Evolutionary conservation across 2,113 vertebrate genomes (phyloP).

Genomic region (Hylia prasina): DNA sequence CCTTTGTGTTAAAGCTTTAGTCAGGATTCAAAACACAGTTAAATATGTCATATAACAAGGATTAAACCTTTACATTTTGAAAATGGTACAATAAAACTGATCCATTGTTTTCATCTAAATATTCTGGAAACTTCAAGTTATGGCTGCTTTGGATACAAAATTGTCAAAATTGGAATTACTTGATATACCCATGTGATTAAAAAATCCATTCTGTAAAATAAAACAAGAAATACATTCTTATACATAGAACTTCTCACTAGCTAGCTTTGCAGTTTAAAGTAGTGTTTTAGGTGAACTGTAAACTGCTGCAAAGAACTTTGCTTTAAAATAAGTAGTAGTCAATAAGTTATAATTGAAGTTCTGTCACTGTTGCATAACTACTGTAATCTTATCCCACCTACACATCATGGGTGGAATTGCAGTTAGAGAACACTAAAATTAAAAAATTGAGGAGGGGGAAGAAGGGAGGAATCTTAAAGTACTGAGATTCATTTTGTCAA

Average conservation of each 20-base stretch:
- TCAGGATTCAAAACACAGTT: not conserved
- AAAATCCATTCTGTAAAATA: not conserved
- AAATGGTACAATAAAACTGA: not conserved
- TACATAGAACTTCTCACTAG: not conserved
- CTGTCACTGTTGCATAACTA: constrained; percentile 48
- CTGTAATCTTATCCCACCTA: constrained; percentile 43
- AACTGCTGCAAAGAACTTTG: not conserved
- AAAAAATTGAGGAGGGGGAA: constrained; percentile 45
- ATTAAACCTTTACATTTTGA: not conserved
- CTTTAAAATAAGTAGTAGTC: constrained; percentile 19
- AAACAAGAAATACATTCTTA: not conserved
- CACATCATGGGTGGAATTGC: constrained; percentile 37
- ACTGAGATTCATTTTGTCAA: constrained; percentile 15
- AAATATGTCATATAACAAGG: not conserved
- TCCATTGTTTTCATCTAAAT: not conserved
- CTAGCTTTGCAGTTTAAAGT: not conserved
- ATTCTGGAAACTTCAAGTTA: not conserved
- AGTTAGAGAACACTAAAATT: constrained; percentile 51
- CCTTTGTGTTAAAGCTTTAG: not conserved
- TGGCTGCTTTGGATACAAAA: not conserved
- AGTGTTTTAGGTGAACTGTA: not conserved
- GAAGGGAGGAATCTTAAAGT: constrained; percentile 24
- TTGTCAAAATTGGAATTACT: not conserved
- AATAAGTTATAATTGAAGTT: constrained; percentile 52
- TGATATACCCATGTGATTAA: not conserved